A percentile compares a stretch with the other conserved stretches of the same genome.
Conservation (phyloP, 2,113 vertebrate genomes). For the Heliornis fulica region DNA sequence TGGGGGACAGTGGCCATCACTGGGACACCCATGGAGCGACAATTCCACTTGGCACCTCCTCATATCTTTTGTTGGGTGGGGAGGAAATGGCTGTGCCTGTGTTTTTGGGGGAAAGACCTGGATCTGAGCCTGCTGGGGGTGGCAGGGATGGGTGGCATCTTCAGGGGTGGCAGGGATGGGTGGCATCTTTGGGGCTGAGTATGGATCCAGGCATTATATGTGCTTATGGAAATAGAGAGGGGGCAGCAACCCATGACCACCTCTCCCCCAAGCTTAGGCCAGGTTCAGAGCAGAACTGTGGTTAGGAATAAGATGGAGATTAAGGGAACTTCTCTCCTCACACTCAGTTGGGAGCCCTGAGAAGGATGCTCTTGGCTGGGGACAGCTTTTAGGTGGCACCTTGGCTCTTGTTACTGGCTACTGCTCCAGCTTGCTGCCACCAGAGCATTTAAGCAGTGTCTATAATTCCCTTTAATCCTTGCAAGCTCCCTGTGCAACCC, state of each 20-base stretch:
- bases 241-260: not conserved
- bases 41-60: not conserved
- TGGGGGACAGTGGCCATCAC: accelerated
- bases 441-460: accelerated
- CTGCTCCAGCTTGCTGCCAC: not conserved
- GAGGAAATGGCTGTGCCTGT: not conserved
- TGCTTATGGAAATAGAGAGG: not conserved
- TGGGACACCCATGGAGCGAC: accelerated
- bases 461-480: constrained; percentile 6
- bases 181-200: not conserved
- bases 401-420: not conserved
- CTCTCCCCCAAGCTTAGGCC: not conserved
- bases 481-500: not conserved
- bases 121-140: accelerated
- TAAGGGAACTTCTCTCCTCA: accelerated
- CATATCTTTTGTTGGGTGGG: not conserved
- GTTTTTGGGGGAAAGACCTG: not conserved
- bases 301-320: not conserved
- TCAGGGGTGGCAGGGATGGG: not conserved
- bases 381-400: accelerated
- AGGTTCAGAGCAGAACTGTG: not conserved
- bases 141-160: not conserved
- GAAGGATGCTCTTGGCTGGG: not conserved
- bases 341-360: accelerated
- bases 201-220: accelerated